Percentiles rank a stretch among this genome's conserved stretches.
Conservation (phyloP, 2,888 invertebrate genomes). For the Tenodera sinensis region DNA sequence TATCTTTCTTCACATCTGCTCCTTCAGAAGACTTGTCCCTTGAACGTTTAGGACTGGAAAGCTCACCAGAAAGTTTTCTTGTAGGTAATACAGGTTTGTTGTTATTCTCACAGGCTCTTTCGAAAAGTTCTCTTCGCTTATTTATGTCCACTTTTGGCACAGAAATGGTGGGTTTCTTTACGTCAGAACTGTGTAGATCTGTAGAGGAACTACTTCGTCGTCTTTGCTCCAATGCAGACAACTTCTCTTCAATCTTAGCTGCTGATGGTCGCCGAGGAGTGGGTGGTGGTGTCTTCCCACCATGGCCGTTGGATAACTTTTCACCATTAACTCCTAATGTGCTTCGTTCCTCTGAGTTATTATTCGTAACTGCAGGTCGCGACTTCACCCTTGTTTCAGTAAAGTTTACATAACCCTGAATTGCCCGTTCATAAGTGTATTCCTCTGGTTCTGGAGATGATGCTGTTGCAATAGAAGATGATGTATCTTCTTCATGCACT, state of each 20-base stretch:
- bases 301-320: slow-evolving; percentile 19
- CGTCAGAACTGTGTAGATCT: slow-evolving; percentile 45
- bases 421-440: slow-evolving; percentile 84
- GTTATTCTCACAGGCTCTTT: slow-evolving; percentile 51
- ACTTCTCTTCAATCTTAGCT: slow-evolving; percentile 61
- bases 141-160: slow-evolving; percentile 69
- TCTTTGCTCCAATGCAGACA: slow-evolving; percentile 56
- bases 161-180: slow-evolving; percentile 46
- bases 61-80: slow-evolving; percentile 5
- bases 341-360: slow-evolving; percentile 41
- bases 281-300: background rate
- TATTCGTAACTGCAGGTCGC: slow-evolving; percentile 45
- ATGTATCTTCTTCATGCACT: slow-evolving; percentile 48
- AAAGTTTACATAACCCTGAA: slow-evolving; percentile 75
- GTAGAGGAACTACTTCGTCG: slow-evolving; percentile 32
- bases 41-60: slow-evolving; percentile 59
- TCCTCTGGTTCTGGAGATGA: slow-evolving; percentile 49
- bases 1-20: background rate
- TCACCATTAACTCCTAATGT: background rate
- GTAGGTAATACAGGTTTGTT: background rate
- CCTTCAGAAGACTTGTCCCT: slow-evolving; percentile 49
- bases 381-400: slow-evolving; percentile 59
- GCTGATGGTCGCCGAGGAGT: slow-evolving; percentile 38
- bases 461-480: slow-evolving; percentile 60
- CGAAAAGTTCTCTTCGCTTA: slow-evolving; percentile 79